Evolutionary conservation across 2,113 vertebrate species (phyloP), one percentile per base, ranked within the genome.

Genomic region (Tricholaema leucomelas): DNA sequence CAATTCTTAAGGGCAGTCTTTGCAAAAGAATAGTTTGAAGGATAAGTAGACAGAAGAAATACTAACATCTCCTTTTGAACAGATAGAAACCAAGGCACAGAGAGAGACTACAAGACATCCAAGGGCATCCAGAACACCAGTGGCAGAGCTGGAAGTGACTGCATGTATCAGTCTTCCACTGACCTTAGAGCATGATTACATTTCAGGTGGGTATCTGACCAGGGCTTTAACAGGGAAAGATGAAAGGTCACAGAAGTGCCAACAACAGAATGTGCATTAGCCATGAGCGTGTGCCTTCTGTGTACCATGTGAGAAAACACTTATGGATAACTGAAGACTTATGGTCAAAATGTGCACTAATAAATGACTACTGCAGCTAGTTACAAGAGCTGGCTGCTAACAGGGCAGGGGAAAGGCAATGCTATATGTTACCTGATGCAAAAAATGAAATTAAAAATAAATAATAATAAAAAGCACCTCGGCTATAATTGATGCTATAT

Each of bases 301-400:
- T 3, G 2, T 54, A 28, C 23, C 21, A 14, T 30, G 15, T 61
- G 79, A 90, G 72, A 78, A 82, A 82, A 21, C 52, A 86, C 27
- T 71, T 85, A 46, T 30, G 61, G 69, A 21, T 71, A 85, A 86
- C 48, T 91, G 73, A 85, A 87, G 31, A 74, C 25, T 33, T 25
- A 46, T 66, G 28, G 19, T 66, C 42, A 77, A 81, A 90, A 77
- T 61, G n/a, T 74, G 46, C 36, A 48, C 33, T 44, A 66, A 59
- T 10, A 70, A 64, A 19, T 50, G 42, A 55, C 35, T 91, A 5
- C 50, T 67, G 31, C 31, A 38, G 52, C 3, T 12, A 71, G 35
- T 33, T 94, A 70, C 54, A 74, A 77, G 35, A 24, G 82, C 27
- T 42, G 28, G 15, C 38, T 84, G 42, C 30, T 75, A 72, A 40